Conservation (phyloP, 2,888 invertebrate genomes). For the Tiphia femorata region DNA sequence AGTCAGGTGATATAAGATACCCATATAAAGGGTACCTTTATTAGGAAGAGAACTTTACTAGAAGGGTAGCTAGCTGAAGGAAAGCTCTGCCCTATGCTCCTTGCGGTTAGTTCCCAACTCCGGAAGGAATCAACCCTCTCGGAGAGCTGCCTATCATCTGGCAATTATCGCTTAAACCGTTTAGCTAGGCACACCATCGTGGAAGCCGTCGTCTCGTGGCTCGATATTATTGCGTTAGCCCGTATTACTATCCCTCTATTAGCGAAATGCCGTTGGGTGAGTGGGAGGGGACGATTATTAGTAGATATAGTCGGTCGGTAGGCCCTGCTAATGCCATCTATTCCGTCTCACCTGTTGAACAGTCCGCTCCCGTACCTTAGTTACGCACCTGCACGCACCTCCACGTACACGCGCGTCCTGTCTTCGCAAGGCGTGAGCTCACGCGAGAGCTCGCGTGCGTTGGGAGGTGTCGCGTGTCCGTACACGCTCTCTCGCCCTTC, state of each 20-base stretch:
- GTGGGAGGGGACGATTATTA: constrained; percentile 56
- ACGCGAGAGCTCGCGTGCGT: too few species aligned
- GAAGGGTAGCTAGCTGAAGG: not conserved
- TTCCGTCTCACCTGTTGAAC: constrained; percentile 67
- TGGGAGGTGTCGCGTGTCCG: constrained; percentile 1
- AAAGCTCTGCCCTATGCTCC: not conserved
- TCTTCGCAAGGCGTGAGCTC: too few species aligned
- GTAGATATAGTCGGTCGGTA: constrained; percentile 55
- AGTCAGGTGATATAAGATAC: too few species aligned
- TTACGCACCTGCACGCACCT: constrained; percentile 43
- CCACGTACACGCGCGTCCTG: constrained; percentile 2
- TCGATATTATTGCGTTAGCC: constrained; percentile 58
- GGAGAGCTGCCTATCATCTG: constrained; percentile 53
- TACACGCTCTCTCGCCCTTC: too few species aligned
- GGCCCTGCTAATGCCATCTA: constrained; percentile 55
- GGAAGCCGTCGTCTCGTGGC: too few species aligned
- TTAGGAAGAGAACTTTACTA: not conserved
- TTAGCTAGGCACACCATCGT: constrained; percentile 38
- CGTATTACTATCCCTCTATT: constrained; percentile 56
- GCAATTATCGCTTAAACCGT: constrained; percentile 57
- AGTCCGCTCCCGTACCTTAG: constrained; percentile 27
- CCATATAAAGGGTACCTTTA: too few species aligned
- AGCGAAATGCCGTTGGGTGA: too few species aligned
- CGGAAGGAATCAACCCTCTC: constrained; percentile 31
- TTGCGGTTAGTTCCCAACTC: too few species aligned